phyloP scores from a whole-genome alignment of 2,888 invertebrate genomes.

The Watsonalla binaria region DNA sequence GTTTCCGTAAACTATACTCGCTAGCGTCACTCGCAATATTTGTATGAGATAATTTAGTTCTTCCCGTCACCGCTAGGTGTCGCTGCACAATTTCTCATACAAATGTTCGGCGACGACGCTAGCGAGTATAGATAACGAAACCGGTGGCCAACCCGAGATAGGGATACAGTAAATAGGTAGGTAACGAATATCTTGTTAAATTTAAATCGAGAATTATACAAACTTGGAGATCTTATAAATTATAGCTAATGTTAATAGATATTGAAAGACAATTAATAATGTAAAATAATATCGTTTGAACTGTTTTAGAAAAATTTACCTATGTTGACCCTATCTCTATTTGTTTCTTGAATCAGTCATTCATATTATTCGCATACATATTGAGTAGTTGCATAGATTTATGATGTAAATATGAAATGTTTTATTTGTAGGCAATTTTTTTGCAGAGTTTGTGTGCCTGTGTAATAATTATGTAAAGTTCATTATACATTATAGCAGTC shows the following conservation, averaged over 20 bases:
- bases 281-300: conserved; percentile 71
- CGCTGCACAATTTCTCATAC: too few species aligned
- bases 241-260: conserved; percentile 77
- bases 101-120: too few species aligned
- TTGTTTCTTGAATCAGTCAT: conserved; percentile 61
- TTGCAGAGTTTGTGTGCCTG: conserved; percentile 71
- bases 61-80: too few species aligned
- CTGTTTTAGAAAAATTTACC: conserved; percentile 79
- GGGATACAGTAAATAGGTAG: conserved; percentile 72
- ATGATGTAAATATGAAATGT: conserved; percentile 64
- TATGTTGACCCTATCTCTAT: conserved; percentile 69
- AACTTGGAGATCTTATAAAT: conserved; percentile 73
- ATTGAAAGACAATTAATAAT: conserved; percentile 68
- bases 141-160: too few species aligned
- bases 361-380: conserved; percentile 59
- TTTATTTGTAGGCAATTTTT: conserved; percentile 58
- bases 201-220: conserved; percentile 70
- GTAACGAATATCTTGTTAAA: conserved; percentile 75
- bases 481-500: conserved; percentile 39
- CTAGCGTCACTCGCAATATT: too few species aligned
- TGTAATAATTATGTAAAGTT: conserved; percentile 40
- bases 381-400: conserved; percentile 63
- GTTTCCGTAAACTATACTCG: too few species aligned
- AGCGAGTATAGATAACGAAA: too few species aligned
- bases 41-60: too few species aligned